Evolutionary conservation across 2,797 vertebrate genomes (phyloP).

Genomic region (Lophius americanus): DNA sequence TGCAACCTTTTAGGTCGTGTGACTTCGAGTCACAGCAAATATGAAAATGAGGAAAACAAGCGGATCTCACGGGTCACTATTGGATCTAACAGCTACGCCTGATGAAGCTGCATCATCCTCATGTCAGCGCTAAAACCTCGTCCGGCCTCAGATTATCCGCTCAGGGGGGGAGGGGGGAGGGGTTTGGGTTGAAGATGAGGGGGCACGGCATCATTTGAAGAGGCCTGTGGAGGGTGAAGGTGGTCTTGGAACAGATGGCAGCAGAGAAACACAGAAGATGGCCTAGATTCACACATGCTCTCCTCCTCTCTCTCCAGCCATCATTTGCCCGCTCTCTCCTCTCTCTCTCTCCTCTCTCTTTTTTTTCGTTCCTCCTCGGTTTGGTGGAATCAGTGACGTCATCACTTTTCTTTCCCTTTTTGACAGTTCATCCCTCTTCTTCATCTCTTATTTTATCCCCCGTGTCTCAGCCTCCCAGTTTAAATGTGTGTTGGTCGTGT

Average conservation of each 20-base stretch:
- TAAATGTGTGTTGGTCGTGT: slow-evolving; percentile 71
- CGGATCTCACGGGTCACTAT: too few species aligned
- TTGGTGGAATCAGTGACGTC: slow-evolving; percentile 21
- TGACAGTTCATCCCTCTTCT: slow-evolving; percentile 36
- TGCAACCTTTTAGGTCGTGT: slow-evolving; percentile 2
- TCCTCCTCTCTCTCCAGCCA: slow-evolving; percentile 4
- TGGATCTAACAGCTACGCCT: too few species aligned
- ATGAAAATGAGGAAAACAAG: neutral
- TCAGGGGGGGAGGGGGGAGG: neutral
- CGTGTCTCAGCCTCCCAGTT: slow-evolving; percentile 67
- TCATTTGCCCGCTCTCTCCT: neutral
- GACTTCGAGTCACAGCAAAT: neutral
- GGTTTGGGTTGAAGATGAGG: neutral
- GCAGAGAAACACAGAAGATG: slow-evolving; percentile 54
- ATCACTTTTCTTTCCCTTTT: slow-evolving; percentile 31
- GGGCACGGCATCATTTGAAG: neutral
- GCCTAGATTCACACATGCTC: slow-evolving; percentile 64
- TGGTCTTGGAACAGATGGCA: slow-evolving; percentile 62
- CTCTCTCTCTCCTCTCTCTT: neutral
- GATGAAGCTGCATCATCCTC: too few species aligned
- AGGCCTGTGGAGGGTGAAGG: slow-evolving; percentile 36
- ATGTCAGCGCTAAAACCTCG: too few species aligned
- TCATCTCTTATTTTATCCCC: slow-evolving; percentile 22
- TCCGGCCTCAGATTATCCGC: slow-evolving; percentile 26
- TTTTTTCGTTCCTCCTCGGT: neutral